A percentile compares a stretch with the other conserved stretches of the same genome.
Conservation (phyloP, 2,113 vertebrate species). For the Dunckerocampus dactyliophorus region DNA sequence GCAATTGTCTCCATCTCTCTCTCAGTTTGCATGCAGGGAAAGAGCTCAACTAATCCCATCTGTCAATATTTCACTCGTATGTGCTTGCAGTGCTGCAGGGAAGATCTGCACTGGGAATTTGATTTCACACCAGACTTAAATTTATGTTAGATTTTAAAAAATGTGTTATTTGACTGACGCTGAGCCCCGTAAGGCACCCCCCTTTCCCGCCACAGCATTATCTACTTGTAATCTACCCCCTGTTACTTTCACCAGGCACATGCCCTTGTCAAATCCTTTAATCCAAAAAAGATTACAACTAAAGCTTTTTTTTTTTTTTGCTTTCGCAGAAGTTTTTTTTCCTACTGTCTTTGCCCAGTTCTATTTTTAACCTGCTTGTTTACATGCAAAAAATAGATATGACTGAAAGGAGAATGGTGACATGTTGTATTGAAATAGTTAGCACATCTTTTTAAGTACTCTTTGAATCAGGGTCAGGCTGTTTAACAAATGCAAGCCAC, state of each 20-base stretch:
- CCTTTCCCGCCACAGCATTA: conserved; percentile 36
- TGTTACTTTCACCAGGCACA: conserved; percentile 58
- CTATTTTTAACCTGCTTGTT: conserved; percentile 59
- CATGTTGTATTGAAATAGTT: conserved; percentile 15
- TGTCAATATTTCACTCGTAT: conserved; percentile 46
- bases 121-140: conserved; percentile 6
- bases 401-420: conserved; percentile 14
- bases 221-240: conserved; percentile 63
- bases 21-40: conserved; percentile 33
- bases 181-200: conserved; percentile 28
- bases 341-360: conserved; percentile 18
- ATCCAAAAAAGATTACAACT: conserved; percentile 63
- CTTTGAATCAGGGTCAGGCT: background rate
- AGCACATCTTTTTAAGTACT: background rate
- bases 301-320: conserved; percentile 63
- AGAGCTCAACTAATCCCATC: conserved; percentile 45
- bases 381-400: conserved; percentile 41
- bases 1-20: conserved; percentile 20
- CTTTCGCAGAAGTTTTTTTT: conserved; percentile 63
- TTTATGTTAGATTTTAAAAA: background rate
- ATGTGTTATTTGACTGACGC: conserved; percentile 29
- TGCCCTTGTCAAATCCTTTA: conserved; percentile 65
- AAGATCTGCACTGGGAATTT: conserved; percentile 21
- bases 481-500: background rate
- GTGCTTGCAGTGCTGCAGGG: conserved; percentile 16